Evolutionary conservation across 1,140 invertebrate species (phyloP), one percentile per base, ranked within the genome.

Genomic region (Aporrectodea caliginosa): DNA sequence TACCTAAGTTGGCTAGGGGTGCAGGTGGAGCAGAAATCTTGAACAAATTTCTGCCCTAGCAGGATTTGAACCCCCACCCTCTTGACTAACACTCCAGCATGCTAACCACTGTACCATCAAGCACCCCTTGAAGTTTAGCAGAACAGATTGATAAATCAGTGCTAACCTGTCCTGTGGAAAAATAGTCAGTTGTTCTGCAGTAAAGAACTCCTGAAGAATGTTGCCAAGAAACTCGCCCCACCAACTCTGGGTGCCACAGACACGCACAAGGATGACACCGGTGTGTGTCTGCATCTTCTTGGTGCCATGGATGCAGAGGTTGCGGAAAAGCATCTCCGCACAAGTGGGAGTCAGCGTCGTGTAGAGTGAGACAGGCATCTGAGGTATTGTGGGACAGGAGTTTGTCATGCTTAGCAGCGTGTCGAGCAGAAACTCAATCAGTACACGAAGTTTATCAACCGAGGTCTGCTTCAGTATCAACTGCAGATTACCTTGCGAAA

Each of bases 221-320:
- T 93, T 93, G 0, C 93, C 92, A 1, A 97, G 89, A 84, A 95
- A 95, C 79, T 93, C 91, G 16, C 95, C 95, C 94, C 94, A 97
- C 94, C 94, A 97, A 0, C 91, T 89, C 85, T 93, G 92, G 78
- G 91, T 90, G 73, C 92, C 92, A 87, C 93, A 95, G 83, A 93
- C 92, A 35, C 93, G 91, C 32, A 94, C 92, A 83, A 96, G 88
- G 79, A 96, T 89, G 33, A 94, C 93, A 6, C 92, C 93, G 29
- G 92, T 90, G 31, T 92, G 90, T 2, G 94, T 90, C 85, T 94
- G 93, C 33, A 93, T 89, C 79, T 92, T 90, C 35, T 90, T 90
- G 68, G 89, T 89, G 31, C 90, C 86, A 84, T 91, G 88, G 1
- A 93, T 90, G 85, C 92, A 93, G 72, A 92, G 85, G 80, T 90